Conservation (phyloP, 2,888 invertebrate genomes). For the Bombylius major region DNA sequence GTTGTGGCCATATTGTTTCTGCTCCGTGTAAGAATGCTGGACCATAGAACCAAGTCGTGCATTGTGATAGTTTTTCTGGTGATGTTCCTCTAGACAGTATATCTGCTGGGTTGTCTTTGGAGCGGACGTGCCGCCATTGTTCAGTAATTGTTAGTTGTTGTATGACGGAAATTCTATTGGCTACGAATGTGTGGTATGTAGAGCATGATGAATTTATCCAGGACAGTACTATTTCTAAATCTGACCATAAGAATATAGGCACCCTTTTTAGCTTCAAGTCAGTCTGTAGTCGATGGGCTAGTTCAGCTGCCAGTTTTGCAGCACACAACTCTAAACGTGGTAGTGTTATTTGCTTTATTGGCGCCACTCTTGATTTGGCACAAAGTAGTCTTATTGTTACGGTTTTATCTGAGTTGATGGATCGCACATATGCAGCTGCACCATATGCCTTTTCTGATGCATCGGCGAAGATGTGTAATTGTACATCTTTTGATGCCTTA, state of each 20-base stretch:
- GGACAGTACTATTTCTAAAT: neutral
- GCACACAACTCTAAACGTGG: too few relatives aligned
- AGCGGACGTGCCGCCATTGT: constrained; percentile 11
- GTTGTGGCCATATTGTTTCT: neutral
- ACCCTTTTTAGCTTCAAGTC: neutral
- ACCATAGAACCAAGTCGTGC: constrained; percentile 13
- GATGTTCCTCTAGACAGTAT: constrained; percentile 11
- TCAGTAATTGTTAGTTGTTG: neutral
- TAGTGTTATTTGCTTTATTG: too few relatives aligned
- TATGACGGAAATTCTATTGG: constrained; percentile 12
- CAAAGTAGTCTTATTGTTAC: too few relatives aligned
- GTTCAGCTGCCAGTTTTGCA: neutral
- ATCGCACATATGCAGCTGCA: too few relatives aligned
- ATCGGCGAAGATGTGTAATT: too few relatives aligned
- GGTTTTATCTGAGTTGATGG: too few relatives aligned
- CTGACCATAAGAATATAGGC: neutral
- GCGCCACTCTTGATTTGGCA: too few relatives aligned
- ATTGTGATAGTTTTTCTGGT: constrained; percentile 5
- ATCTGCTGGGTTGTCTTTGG: constrained; percentile 13
- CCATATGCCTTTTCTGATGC: too few relatives aligned
- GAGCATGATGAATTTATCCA: neutral
- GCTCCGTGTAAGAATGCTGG: constrained; percentile 3
- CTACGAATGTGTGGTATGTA: constrained; percentile 2
- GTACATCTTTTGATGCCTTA: neutral
- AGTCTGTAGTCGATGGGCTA: neutral